phyloP scores from a whole-genome alignment of 92 coral and sea anemone species.

The Diadumene lineata region DNA sequence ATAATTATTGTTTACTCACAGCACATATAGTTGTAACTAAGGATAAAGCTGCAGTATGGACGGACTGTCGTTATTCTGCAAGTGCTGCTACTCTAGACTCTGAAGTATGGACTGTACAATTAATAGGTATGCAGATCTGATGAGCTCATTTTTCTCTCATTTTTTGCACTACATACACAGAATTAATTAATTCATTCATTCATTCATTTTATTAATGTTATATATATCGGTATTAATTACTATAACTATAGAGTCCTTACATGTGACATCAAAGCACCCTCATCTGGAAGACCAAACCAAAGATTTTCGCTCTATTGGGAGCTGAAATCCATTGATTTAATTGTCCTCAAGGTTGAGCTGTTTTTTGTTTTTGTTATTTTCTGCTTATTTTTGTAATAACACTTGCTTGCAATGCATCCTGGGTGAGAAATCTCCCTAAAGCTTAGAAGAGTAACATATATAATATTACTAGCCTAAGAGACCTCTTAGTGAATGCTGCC shows the following conservation, averaged over 20 bases:
- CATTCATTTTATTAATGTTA: too few species aligned
- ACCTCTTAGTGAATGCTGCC: too few species aligned
- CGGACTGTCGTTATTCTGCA: not conserved
- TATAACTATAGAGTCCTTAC: not conserved
- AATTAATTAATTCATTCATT: not conserved
- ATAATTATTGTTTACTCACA: not conserved
- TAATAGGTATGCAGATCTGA: not conserved
- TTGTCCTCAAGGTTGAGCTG: not conserved
- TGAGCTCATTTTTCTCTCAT: too few species aligned
- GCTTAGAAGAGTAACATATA: too few species aligned
- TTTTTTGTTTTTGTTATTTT: not conserved
- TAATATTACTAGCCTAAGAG: too few species aligned
- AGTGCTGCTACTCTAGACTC: not conserved
- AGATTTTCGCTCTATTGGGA: too few species aligned
- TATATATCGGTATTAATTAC: not conserved
- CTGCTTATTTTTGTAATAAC: not conserved
- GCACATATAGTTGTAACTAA: not conserved
- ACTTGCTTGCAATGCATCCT: too few species aligned
- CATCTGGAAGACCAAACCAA: too few species aligned
- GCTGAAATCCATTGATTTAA: too few species aligned
- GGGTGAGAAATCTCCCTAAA: too few species aligned
- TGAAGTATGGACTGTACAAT: not conserved
- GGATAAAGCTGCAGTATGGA: slow-evolving; percentile 2
- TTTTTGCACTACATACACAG: too few species aligned
- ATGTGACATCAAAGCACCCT: too few species aligned